phyloP scores from a whole-genome alignment of 2,888 invertebrate species.

The Dicycla oo region DNA sequence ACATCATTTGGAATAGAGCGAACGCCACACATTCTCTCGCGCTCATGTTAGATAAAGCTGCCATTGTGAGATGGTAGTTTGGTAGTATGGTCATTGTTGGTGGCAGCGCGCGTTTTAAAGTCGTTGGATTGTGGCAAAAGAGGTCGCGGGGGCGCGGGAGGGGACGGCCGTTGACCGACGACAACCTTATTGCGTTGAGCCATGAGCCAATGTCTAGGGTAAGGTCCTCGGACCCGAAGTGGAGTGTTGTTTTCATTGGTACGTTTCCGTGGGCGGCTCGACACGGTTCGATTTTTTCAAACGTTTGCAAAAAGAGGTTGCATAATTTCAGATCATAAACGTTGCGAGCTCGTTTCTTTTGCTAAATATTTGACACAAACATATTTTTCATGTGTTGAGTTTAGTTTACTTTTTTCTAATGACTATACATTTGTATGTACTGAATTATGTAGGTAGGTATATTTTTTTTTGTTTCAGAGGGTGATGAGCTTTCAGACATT shows the following conservation, averaged over 20 bases:
- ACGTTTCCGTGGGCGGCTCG: slow-evolving; percentile 77
- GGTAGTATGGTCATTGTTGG: slow-evolving; percentile 69
- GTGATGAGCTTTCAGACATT: too few relatives aligned
- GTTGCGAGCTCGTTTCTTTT: slow-evolving; percentile 53
- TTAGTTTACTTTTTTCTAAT: slow-evolving; percentile 31
- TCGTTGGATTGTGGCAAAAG: slow-evolving; percentile 81
- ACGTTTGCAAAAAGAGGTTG: slow-evolving; percentile 75
- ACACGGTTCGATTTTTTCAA: slow-evolving; percentile 77
- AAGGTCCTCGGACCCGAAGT: slow-evolving; percentile 84
- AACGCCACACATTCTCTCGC: slow-evolving; percentile 69
- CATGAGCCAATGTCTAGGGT: slow-evolving; percentile 86
- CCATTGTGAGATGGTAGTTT: slow-evolving; percentile 69
- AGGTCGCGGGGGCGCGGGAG: slow-evolving; percentile 82
- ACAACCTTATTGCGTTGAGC: slow-evolving; percentile 82
- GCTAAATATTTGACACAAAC: slow-evolving; percentile 38
- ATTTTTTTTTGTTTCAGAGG: not conserved
- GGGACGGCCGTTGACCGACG: slow-evolving; percentile 86
- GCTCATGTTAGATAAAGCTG: slow-evolving; percentile 72
- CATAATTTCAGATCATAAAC: slow-evolving; percentile 71
- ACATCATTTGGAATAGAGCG: slow-evolving; percentile 67
- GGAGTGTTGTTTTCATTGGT: slow-evolving; percentile 76
- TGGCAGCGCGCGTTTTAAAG: slow-evolving; percentile 73
- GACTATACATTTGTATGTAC: slow-evolving; percentile 11
- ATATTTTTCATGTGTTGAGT: slow-evolving; percentile 24
- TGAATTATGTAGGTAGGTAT: slow-evolving; percentile 1